Evolutionary conservation across 2,888 invertebrate genomes (phyloP).

Genomic region (Zaprionus obscuricornis): DNA sequence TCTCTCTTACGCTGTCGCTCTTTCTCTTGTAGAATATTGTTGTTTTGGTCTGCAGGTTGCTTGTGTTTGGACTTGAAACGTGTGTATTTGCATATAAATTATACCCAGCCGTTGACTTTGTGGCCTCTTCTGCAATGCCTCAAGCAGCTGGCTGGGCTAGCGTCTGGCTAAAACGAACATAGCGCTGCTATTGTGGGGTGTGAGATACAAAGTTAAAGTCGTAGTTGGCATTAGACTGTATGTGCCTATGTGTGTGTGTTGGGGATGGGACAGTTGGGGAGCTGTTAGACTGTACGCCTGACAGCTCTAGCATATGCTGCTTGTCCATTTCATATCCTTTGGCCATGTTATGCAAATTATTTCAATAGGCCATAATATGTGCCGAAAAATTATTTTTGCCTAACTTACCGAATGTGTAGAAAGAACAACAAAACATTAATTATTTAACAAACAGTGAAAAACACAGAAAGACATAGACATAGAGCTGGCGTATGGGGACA

Average conservation of each 20-base stretch:
- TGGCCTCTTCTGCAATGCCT: slow-evolving; percentile 72
- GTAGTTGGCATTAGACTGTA: slow-evolving; percentile 12
- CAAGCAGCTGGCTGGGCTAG: slow-evolving; percentile 52
- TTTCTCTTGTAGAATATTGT: slow-evolving; percentile 30
- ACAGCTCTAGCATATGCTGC: slow-evolving; percentile 56
- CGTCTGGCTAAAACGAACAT: slow-evolving; percentile 28
- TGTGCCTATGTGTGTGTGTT: no score
- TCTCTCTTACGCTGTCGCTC: neutral
- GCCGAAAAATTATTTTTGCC: slow-evolving; percentile 70
- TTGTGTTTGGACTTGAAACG: slow-evolving; percentile 60
- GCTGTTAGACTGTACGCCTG: slow-evolving; percentile 25
- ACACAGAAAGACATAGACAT: no score
- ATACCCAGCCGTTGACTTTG: slow-evolving; percentile 74
- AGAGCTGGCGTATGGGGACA: neutral
- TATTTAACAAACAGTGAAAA: slow-evolving; percentile 62
- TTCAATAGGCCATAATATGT: slow-evolving; percentile 75
- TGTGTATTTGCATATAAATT: slow-evolving; percentile 78
- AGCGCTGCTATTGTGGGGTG: no score
- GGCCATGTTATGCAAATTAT: slow-evolving; percentile 73
- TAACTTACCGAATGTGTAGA: slow-evolving; percentile 52
- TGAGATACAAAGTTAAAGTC: neutral
- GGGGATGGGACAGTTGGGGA: no score
- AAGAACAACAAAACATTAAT: slow-evolving; percentile 72
- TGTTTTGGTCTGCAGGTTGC: slow-evolving; percentile 54
- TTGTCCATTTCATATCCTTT: slow-evolving; percentile 70